A percentile compares a stretch with the other conserved stretches of the same genome.
Conservation (phyloP, 2,888 invertebrate species). For the Cryptosula pallasiana region DNA sequence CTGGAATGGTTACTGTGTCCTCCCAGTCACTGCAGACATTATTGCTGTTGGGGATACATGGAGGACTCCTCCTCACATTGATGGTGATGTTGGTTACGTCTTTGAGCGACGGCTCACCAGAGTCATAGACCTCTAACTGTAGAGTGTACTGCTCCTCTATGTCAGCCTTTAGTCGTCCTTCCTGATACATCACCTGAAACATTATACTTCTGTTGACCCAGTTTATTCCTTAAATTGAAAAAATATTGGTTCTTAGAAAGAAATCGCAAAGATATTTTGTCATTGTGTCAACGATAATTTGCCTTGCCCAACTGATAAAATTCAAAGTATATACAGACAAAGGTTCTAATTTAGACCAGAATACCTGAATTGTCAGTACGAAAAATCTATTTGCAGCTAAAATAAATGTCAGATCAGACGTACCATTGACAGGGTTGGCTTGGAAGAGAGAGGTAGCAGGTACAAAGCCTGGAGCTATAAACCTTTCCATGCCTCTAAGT, state of each 20-base stretch:
- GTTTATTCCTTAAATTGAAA: no score
- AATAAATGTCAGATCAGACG: no score
- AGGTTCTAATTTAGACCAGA: no score
- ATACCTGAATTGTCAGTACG: no score
- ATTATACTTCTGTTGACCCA: no score
- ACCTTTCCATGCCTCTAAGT: neutral
- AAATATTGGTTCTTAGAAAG: no score
- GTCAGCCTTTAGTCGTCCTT: neutral
- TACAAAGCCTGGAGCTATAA: neutral
- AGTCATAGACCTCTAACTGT: conserved; percentile 19
- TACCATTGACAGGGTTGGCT: neutral
- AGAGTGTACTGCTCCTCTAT: conserved; percentile 4
- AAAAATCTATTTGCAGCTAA: no score
- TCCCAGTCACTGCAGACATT: conserved; percentile 8
- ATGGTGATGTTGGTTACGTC: conserved; percentile 10
- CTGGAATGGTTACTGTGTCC: conserved; percentile 11
- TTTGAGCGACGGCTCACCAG: neutral
- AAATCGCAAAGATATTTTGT: no score
- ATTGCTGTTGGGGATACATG: neutral
- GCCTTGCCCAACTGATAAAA: no score
- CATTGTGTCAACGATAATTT: no score
- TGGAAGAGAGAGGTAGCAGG: neutral
- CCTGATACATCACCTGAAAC: no score
- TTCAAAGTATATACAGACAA: no score
- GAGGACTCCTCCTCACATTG: neutral